Conservation (phyloP, 92 coral and sea anemone genomes). For the Pocillopora grandis region DNA sequence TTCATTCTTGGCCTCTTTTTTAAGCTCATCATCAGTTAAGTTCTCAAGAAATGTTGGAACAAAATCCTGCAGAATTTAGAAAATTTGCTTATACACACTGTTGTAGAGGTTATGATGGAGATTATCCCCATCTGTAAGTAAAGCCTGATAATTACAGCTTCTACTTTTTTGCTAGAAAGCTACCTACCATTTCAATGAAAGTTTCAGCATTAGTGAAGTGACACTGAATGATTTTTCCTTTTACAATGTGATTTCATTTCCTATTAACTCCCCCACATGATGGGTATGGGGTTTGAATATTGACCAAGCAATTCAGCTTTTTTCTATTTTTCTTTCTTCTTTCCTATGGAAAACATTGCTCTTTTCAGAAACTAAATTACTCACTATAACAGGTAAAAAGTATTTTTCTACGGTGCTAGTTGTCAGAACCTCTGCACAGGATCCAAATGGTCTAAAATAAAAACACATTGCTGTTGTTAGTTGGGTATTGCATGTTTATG, state of each 20-base stretch:
- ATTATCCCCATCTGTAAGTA: background rate
- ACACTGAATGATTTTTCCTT: too few relatives aligned
- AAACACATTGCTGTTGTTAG: background rate
- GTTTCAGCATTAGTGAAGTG: too few relatives aligned
- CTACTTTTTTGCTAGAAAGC: too few relatives aligned
- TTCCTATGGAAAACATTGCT: too few relatives aligned
- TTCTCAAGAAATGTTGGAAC: conserved; percentile 92
- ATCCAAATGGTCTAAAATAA: conserved; percentile 90
- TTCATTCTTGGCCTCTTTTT: conserved; percentile 98
- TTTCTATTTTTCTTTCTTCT: too few relatives aligned
- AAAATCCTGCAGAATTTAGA: conserved; percentile 71
- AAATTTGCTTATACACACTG: background rate
- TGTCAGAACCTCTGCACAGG: conserved; percentile 95
- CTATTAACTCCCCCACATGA: too few relatives aligned
- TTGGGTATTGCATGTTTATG: too few relatives aligned
- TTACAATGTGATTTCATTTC: too few relatives aligned
- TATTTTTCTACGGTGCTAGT: conserved; percentile 89
- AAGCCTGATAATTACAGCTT: too few relatives aligned
- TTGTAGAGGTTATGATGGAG: background rate
- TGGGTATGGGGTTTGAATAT: too few relatives aligned
- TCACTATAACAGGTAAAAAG: conserved; percentile 95
- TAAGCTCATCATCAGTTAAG: conserved; percentile 97
- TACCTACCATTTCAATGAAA: too few relatives aligned
- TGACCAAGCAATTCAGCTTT: too few relatives aligned
- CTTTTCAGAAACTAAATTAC: conserved; percentile 28